Base-by-base conservation (phyloP, 2,888 invertebrate genomes). In the Aphidoletes aphidimyza region DNA sequence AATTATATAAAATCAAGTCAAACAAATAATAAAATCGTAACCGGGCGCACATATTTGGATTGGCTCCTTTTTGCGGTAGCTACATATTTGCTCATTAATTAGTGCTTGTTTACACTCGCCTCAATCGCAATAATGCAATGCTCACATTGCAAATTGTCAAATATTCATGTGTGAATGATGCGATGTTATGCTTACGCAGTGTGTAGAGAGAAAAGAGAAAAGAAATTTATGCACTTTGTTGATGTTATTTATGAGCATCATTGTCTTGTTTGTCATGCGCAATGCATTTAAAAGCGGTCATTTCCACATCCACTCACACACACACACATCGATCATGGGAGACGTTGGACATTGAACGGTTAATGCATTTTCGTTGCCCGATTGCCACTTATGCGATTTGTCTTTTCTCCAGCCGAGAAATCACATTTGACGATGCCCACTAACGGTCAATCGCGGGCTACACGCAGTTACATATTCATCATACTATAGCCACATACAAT, bases 261-360 rank as follows among this genome's bases (percentile, higher is more conserved):
- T 69, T 69, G 69, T 69, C 69, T 30, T 69, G 69, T 69, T 69
- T 69, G 69, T 30, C 69, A 69, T 69, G 69, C 69, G 69, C 69
- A 69, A 17, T 30, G 69, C 69, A 69, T 69, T 30, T 69, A 30
- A 34, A 69, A 69, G 14, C 1, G 14, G n/a, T n/a, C n/a, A n/a
- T n/a, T n/a, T n/a, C n/a, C n/a, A n/a, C n/a, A n/a, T n/a, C n/a
- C n/a, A 42, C 42, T 42, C 14, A 42, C 6, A 42, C 42, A 42
- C 14, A 42, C 14, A 42, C 42, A 42, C 42, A 42, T 9, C 6
- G 42, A 9, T 6, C 6, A 14, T 42, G 42, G n/a, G n/a, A n/a
- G n/a, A n/a, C n/a, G n/a, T n/a, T n/a, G n/a, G n/a, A n/a, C 69
- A 69, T 54, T 14, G 54, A 54, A 69, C 14, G 69, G 69, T 69